Evolutionary conservation across 2,113 vertebrate genomes (phyloP).

Genomic region (Monopterus albus): DNA sequence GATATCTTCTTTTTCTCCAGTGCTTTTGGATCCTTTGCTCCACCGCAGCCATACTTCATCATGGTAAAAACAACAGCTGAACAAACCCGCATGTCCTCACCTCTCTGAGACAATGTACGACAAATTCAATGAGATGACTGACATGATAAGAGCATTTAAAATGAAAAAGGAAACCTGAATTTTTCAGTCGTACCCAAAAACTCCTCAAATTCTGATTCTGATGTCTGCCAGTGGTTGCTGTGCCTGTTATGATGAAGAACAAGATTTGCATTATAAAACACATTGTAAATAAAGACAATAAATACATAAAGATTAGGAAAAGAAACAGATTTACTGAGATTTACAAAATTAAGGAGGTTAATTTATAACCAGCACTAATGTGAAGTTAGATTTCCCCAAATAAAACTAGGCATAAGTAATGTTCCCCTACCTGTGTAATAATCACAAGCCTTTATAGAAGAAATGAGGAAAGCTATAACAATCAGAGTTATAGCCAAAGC

Average conservation of each 20-base stretch:
- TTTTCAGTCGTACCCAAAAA: not conserved
- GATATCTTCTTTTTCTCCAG: fast-evolving
- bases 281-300: not conserved
- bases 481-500: constrained; percentile 6
- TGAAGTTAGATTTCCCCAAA: not conserved
- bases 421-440: not conserved
- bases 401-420: not conserved
- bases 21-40: fast-evolving
- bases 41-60: not conserved
- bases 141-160: not conserved
- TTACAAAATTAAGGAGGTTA: no score
- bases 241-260: not conserved
- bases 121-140: not conserved
- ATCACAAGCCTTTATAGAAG: fast-evolving
- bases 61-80: not conserved
- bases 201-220: not conserved
- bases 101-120: not conserved
- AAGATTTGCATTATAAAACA: not conserved
- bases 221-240: no score
- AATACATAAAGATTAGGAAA: not conserved
- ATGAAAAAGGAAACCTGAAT: not conserved
- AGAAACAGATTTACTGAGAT: not conserved
- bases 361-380: not conserved
- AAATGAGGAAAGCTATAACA: constrained; percentile 6
- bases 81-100: not conserved